phyloP scores from a whole-genome alignment of 1,140 invertebrate genomes.

The Drosophila baimaii region DNA sequence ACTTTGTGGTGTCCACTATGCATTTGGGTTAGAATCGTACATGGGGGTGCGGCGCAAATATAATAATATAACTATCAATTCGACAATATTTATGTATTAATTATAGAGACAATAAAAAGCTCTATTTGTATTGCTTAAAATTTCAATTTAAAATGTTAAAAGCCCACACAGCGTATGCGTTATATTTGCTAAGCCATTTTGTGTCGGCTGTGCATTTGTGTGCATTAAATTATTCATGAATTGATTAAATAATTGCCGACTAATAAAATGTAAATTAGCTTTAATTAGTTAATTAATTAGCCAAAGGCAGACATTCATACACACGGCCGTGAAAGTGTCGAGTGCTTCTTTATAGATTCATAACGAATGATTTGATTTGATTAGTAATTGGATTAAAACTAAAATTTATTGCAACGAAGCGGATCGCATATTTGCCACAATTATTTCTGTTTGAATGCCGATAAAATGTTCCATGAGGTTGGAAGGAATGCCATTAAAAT shows the following conservation, averaged over 20 bases:
- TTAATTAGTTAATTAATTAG: constrained; percentile 73
- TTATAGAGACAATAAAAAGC: constrained; percentile 10
- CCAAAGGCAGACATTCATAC: constrained; percentile 35
- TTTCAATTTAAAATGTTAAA: constrained; percentile 30
- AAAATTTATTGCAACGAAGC: constrained; percentile 13
- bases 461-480: background rate
- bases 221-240: constrained; percentile 59
- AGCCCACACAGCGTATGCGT: constrained; percentile 36
- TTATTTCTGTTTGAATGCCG: constrained; percentile 10
- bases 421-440: constrained; percentile 1
- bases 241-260: constrained; percentile 66
- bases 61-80: constrained; percentile 28
- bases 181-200: constrained; percentile 55
- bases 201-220: constrained; percentile 18
- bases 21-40: constrained; percentile 1
- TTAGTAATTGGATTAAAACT: constrained; percentile 40
- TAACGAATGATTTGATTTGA: constrained; percentile 32
- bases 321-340: constrained; percentile 24
- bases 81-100: constrained; percentile 43
- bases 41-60: constrained; percentile 18
- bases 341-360: constrained; percentile 14
- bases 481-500: constrained; percentile 19
- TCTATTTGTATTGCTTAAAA: constrained; percentile 33
- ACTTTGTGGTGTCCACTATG: constrained; percentile 35
- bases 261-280: constrained; percentile 71